Conservation (phyloP, 2,888 invertebrate genomes). For the Nemotelus pantherinus region DNA sequence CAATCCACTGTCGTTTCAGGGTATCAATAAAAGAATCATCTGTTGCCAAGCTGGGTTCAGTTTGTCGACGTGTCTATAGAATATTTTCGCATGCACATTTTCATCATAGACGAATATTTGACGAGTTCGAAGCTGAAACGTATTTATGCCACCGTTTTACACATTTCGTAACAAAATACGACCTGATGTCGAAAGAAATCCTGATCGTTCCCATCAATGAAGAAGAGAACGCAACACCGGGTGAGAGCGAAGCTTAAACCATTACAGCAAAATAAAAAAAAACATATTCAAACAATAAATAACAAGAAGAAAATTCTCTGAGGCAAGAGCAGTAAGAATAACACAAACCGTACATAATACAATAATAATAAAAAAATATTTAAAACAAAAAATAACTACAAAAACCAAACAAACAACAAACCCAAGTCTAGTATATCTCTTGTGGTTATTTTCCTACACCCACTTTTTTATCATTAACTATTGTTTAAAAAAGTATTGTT, state of each 20-base stretch:
- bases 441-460: slow-evolving; percentile 19
- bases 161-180: slow-evolving; percentile 97
- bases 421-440: slow-evolving; percentile 4
- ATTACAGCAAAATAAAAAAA: not conserved
- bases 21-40: slow-evolving; percentile 99
- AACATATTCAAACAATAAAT: slow-evolving; percentile 32
- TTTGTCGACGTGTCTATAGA: slow-evolving; percentile 97
- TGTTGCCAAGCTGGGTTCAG: slow-evolving; percentile 97
- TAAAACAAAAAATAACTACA: not conserved
- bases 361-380: slow-evolving; percentile 17
- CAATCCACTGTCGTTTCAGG: slow-evolving; percentile 66
- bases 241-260: slow-evolving; percentile 67
- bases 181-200: slow-evolving; percentile 97
- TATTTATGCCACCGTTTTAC: slow-evolving; percentile 96
- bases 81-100: slow-evolving; percentile 99
- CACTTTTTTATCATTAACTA: not conserved
- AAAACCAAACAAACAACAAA: slow-evolving; percentile 3
- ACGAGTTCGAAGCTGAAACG: slow-evolving; percentile 97
- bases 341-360: slow-evolving; percentile 11
- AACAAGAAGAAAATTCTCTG: not conserved
- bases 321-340: not conserved
- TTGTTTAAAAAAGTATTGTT: slow-evolving; percentile 25
- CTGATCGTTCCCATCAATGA: slow-evolving; percentile 96
- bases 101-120: slow-evolving; percentile 96
- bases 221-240: slow-evolving; percentile 70